Percentiles rank a stretch among this genome's conserved stretches.
phyloP scores from a whole-genome alignment of 2,888 invertebrate species.

The Drosophila vallismaia region DNA sequence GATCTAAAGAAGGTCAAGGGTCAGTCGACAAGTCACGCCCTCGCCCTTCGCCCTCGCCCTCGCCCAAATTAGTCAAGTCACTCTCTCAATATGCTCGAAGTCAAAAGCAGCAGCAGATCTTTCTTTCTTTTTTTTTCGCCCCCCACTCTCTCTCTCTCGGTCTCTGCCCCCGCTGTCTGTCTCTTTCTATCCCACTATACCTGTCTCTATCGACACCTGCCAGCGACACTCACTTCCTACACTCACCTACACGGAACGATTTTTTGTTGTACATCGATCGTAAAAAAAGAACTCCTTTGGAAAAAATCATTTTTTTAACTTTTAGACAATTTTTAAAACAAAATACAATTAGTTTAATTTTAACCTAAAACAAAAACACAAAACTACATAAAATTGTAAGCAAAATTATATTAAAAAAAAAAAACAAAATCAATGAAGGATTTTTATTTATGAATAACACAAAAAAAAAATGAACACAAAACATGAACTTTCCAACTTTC shows the following conservation, averaged over 20 bases:
- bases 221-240: conserved; percentile 24
- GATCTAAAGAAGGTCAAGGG: conserved; percentile 87
- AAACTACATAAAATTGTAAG: conserved; percentile 39
- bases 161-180: conserved; percentile 4
- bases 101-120: conserved; percentile 56
- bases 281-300: not conserved
- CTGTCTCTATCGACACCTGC: conserved; percentile 20
- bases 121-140: not conserved
- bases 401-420: conserved; percentile 42
- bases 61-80: conserved; percentile 70
- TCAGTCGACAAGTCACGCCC: conserved; percentile 22
- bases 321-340: conserved; percentile 57
- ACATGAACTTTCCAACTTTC: not conserved
- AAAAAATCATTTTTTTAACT: conserved; percentile 24
- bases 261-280: conserved; percentile 8
- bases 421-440: conserved; percentile 39
- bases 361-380: conserved; percentile 28
- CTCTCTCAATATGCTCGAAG: conserved; percentile 64
- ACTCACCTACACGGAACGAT: conserved; percentile 32
- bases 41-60: conserved; percentile 44
- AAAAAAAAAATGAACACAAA: too few species aligned
- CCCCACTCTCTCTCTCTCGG: conserved; percentile 7
- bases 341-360: conserved; percentile 42
- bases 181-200: conserved; percentile 5
- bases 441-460: conserved; percentile 65